Evolutionary conservation across 2,888 invertebrate genomes (phyloP).

Genomic region (Thymelicus sylvestris): DNA sequence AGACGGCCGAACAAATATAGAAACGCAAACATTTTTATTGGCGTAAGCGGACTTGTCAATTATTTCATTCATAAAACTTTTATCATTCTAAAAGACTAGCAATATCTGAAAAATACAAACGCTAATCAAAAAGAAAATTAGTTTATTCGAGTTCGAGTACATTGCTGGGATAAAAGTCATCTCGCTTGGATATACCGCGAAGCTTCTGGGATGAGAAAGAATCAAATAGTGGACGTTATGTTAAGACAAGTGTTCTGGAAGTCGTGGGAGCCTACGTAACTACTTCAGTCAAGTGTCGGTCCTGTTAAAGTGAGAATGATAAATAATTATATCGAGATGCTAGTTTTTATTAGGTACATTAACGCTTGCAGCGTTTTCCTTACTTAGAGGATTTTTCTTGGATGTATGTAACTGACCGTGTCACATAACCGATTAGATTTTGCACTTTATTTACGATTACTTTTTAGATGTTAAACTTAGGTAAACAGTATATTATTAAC

Average conservation of each 20-base stretch:
- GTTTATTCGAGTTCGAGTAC: too few species aligned
- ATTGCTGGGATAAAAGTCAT: background rate
- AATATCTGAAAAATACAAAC: background rate
- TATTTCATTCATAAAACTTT: slow-evolving; percentile 11
- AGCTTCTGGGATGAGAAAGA: background rate
- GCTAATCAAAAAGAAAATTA: background rate
- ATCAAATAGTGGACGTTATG: background rate
- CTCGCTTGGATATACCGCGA: background rate
- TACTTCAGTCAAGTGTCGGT: slow-evolving; percentile 47
- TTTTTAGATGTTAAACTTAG: too few species aligned
- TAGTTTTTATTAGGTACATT: background rate
- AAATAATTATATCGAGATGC: background rate
- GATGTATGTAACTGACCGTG: too few species aligned
- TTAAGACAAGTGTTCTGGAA: slow-evolving; percentile 40
- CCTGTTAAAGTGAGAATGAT: slow-evolving; percentile 27
- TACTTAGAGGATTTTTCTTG: too few species aligned
- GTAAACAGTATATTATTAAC: too few species aligned
- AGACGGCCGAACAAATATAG: slow-evolving; percentile 20
- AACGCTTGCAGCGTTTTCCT: too few species aligned
- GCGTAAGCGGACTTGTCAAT: background rate
- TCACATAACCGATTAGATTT: too few species aligned
- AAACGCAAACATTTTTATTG: slow-evolving; percentile 20
- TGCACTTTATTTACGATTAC: too few species aligned
- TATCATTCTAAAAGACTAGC: background rate
- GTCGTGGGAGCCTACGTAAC: slow-evolving; percentile 54